Evolutionary conservation across 2,888 invertebrate species (phyloP).

Genomic region (Ophioninae sp.): DNA sequence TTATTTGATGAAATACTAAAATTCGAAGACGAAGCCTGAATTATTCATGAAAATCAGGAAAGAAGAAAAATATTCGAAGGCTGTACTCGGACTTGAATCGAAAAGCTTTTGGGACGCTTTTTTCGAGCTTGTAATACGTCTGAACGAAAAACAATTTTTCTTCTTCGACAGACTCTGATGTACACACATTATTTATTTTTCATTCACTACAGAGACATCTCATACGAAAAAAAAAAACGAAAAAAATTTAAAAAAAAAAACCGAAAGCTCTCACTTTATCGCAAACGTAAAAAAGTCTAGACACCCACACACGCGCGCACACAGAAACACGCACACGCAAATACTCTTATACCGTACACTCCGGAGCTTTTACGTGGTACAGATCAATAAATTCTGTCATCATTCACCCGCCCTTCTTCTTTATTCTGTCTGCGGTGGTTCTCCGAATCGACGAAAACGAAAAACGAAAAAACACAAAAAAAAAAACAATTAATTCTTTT

Average conservation of each 20-base stretch:
- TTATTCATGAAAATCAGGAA: too few species aligned
- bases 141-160: too few species aligned
- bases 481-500: constrained; percentile 15
- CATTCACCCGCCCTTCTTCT: constrained; percentile 45
- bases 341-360: constrained; percentile 1
- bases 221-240: constrained; percentile 47
- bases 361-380: constrained; percentile 45
- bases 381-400: constrained; percentile 54
- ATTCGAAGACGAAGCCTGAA: too few species aligned
- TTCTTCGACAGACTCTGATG: too few species aligned
- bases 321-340: too few species aligned
- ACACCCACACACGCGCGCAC: constrained; percentile 14
- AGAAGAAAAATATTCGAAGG: too few species aligned
- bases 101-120: background rate
- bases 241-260: too few species aligned
- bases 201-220: constrained; percentile 49
- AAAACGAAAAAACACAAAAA: too few species aligned
- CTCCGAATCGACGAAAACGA: constrained; percentile 37
- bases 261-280: constrained; percentile 49
- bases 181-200: constrained; percentile 5
- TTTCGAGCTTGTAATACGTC: too few species aligned
- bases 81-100: too few species aligned
- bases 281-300: constrained; percentile 6
- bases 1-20: too few species aligned
- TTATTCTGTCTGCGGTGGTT: constrained; percentile 36